Evolutionary conservation across 2,888 invertebrate genomes (phyloP), one percentile per base, ranked within the genome.

Genomic region (Hemicrepidius hirtus): DNA sequence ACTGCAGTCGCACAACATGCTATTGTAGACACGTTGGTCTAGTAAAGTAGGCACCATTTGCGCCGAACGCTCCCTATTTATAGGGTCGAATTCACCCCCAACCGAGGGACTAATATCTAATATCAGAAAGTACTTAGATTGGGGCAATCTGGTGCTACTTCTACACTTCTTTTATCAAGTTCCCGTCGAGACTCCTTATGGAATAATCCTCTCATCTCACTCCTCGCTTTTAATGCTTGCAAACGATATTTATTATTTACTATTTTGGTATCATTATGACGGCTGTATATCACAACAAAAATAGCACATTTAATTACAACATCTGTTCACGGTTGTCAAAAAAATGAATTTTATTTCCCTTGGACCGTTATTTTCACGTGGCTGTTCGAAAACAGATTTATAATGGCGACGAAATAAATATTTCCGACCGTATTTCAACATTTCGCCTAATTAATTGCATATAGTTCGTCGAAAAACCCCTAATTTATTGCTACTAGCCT

Each of bases 81-180:
- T 67, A 59, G 62, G 75, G 46, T 59, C 53, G 55, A 76, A 46
- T 71, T 72, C 72, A 65, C 55, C 75, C 70, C 75, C 73, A 57
- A 77, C 67, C 16, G 64, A 65, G 75, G 74, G 72, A 71, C 79
- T 77, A 77, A 79, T 80, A 78, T 80, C 80, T 79, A 80, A 80
- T 80, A 81, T 81, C 81, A 79, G 75, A 80, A 80, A 80, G 79
- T 80, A 80, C 78, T 79, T 71, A 68, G 73, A 72, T 75, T 70
- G 71, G 62, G 77, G 78, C 78, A 78, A 78, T 79, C 79, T 78
- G 79, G 74, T 75, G 75, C 68, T 68, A 77, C 71, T 74, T 64
- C 41, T 66, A 44, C 59, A 67, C 68, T 69, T 75, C 73, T 77
- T 78, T 78, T 77, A 77, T 77, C 74, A 75, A 77, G 70, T 71